Base-by-base conservation (phyloP, 1,140 invertebrate species). In the Spodoptera litura region DNA sequence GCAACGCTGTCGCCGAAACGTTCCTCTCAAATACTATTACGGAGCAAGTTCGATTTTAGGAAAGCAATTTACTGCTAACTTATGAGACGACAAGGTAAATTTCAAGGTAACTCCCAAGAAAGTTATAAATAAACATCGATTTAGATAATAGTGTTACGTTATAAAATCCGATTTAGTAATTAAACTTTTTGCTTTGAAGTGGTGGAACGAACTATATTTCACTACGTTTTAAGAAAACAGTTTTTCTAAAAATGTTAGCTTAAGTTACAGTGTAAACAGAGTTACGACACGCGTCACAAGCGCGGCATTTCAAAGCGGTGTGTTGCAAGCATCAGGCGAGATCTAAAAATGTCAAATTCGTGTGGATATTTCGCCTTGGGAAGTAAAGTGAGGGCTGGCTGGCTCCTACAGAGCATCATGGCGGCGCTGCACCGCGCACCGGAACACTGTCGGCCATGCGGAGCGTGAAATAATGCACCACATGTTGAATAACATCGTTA, bases 331-430 rank as follows among this genome's bases (percentile, higher is more conserved):
- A 68, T 78, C 61, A 76, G 25, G 12, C 66, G 75, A 81, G 86
- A 87, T 82, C 88, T 88, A 90, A 89, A 92, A 94, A 94, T 93
- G 91, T 93, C 90, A 93, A 88, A 91, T 85, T 93, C 90, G 90
- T 94, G 91, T 80, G 78, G 81, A 80, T 79, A 85, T 77, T 87
- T 85, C 10, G 82, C 83, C 88, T 90, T 90, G 87, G 79, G 81
- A 85, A 79, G 44, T 25, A 38, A 64, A 20, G 70, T 49, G 31
- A 49, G 44, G 53, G 70, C 49, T 80, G 2, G 31, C 31, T 31
- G 70, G 56, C 49, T 75, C 35, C 75, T 68, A 77, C 56, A 74
- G 55, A 55, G 68, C 79, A 58, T 79, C 35, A 52, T 27, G 64
- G 66, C 44, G 78, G 82, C 84, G 83, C 52, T 87, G 83, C 86